phyloP scores from a whole-genome alignment of 2,888 invertebrate genomes.

The Deladenus siricidicola region DNA sequence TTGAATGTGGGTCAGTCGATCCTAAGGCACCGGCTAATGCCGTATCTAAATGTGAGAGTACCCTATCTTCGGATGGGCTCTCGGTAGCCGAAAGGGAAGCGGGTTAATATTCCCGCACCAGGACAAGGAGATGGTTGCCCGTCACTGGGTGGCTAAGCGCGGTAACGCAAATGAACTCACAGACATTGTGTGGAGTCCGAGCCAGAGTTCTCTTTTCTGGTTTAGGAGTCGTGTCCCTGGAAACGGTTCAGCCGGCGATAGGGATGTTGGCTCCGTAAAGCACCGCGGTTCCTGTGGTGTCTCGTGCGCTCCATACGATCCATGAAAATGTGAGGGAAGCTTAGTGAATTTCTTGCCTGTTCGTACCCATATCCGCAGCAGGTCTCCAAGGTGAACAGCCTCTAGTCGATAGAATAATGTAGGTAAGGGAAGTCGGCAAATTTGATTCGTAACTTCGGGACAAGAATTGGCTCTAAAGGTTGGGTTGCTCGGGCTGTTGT shows the following conservation, averaged over 20 bases:
- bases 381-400: slow-evolving; percentile 66
- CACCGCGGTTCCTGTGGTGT: slow-evolving; percentile 55
- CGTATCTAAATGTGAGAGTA: slow-evolving; percentile 26
- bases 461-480: slow-evolving; percentile 69
- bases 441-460: slow-evolving; percentile 62
- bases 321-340: slow-evolving; percentile 57
- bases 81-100: slow-evolving; percentile 55
- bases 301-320: slow-evolving; percentile 50
- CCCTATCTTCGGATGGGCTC: too few species aligned
- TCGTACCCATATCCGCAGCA: slow-evolving; percentile 70
- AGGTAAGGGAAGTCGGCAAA: slow-evolving; percentile 50
- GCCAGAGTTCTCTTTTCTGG: slow-evolving; percentile 58
- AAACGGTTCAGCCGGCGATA: slow-evolving; percentile 56
- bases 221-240: slow-evolving; percentile 50
- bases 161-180: slow-evolving; percentile 55
- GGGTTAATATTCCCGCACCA: slow-evolving; percentile 53
- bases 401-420: slow-evolving; percentile 50
- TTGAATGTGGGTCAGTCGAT: slow-evolving; percentile 56
- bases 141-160: slow-evolving; percentile 28
- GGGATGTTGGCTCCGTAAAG: slow-evolving; percentile 56
- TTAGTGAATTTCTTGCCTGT: slow-evolving; percentile 56
- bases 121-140: slow-evolving; percentile 16
- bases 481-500: slow-evolving; percentile 62
- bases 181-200: slow-evolving; percentile 54
- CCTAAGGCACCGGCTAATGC: slow-evolving; percentile 51